These are phyloP conservation scores for Copidosoma floridanum DNA, from an alignment of 1,140 invertebrate species.

Conservation along the genomic window DNA sequence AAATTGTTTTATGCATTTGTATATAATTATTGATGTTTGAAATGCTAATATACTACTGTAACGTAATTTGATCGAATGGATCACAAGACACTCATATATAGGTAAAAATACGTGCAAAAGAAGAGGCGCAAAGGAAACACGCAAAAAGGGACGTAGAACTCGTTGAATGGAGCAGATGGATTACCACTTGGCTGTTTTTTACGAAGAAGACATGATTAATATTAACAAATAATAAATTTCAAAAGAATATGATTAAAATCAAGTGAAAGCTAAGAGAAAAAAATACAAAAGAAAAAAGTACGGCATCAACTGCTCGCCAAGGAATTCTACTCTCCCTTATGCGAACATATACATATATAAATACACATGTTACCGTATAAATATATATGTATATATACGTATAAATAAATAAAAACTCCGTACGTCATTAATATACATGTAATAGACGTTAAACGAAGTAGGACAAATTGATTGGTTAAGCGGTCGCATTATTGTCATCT, in stretches of 20 bases:
- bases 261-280: constrained; percentile 30
- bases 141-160: background rate
- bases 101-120: constrained; percentile 4
- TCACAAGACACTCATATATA: constrained; percentile 5
- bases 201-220: constrained; percentile 18
- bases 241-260: no score
- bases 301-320: constrained; percentile 28
- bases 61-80: constrained; percentile 40
- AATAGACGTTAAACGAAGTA: background rate
- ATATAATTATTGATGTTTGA: constrained; percentile 50
- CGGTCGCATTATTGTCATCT: constrained; percentile 6
- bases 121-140: background rate
- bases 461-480: no score
- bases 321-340: constrained; percentile 33
- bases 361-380: constrained; percentile 31
- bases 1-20: constrained; percentile 49
- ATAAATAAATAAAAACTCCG: constrained; percentile 37
- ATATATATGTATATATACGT: constrained; percentile 31
- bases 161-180: constrained; percentile 3
- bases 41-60: constrained; percentile 42
- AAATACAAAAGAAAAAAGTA: constrained; percentile 27
- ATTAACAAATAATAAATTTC: constrained; percentile 14
- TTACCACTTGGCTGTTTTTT: constrained; percentile 14
- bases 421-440: constrained; percentile 5
- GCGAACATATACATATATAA: constrained; percentile 32